phyloP scores from a whole-genome alignment of 1,140 invertebrate species.

The Neodiprion lecontei region DNA sequence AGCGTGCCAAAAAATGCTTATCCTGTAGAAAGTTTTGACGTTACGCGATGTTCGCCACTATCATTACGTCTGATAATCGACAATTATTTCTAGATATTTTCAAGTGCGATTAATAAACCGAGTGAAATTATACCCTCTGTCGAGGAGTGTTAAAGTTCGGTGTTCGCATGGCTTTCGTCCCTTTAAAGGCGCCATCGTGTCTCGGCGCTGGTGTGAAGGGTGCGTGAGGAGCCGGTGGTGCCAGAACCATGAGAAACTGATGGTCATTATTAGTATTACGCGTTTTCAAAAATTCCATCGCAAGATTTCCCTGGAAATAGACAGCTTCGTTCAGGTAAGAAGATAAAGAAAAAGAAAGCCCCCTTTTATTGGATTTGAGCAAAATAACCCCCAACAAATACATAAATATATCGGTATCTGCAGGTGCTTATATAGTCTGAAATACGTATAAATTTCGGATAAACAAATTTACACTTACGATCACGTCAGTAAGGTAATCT shows the following conservation, averaged over 20 bases:
- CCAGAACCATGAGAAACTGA: slow-evolving; percentile 84
- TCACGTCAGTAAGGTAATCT: slow-evolving; percentile 86
- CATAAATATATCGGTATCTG: too few species aligned
- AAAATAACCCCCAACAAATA: too few species aligned
- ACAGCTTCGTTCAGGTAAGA: slow-evolving; percentile 12
- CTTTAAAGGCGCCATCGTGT: slow-evolving; percentile 69
- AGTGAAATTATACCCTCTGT: slow-evolving; percentile 48
- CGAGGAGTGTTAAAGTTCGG: slow-evolving; percentile 75
- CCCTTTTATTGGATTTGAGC: background rate
- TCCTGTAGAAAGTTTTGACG: slow-evolving; percentile 58
- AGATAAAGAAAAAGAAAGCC: background rate
- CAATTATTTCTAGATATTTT: too few species aligned
- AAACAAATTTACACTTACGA: slow-evolving; percentile 66
- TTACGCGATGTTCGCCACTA: background rate
- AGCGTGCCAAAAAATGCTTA: slow-evolving; percentile 81
- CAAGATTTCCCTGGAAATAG: slow-evolving; percentile 62
- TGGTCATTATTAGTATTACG: slow-evolving; percentile 34
- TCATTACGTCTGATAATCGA: background rate
- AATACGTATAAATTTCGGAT: too few species aligned
- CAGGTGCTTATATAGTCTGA: background rate
- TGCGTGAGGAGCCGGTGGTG: slow-evolving; percentile 83
- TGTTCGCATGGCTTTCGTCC: slow-evolving; percentile 69
- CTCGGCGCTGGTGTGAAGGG: slow-evolving; percentile 82
- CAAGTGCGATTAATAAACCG: background rate
- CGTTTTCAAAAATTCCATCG: slow-evolving; percentile 65